A percentile compares a stretch with the other conserved stretches of the same genome.
Evolutionary conservation across 2,888 invertebrate genomes (phyloP).

Genomic region (Hirtodrosophila confusa): DNA sequence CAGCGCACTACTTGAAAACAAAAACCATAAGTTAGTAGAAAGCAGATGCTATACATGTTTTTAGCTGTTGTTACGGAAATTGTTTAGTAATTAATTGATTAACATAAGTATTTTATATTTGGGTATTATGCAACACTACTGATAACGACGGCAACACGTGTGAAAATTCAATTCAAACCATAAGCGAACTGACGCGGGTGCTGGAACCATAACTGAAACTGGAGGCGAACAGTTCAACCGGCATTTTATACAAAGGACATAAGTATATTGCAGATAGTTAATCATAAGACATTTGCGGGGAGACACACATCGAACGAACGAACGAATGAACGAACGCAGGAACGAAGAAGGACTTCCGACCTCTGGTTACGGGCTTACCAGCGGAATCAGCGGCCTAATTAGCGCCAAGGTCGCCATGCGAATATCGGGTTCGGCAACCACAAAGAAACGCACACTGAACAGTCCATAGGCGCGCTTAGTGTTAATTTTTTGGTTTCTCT

Average conservation of each 20-base stretch:
- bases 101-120: constrained; percentile 28
- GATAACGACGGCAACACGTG: constrained; percentile 57
- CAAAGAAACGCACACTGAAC: constrained; percentile 80
- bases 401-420: constrained; percentile 81
- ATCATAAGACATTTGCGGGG: constrained; percentile 52
- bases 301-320: constrained; percentile 58
- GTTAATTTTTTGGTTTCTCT: constrained; percentile 71
- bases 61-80: constrained; percentile 45
- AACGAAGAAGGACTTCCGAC: constrained; percentile 39
- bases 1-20: constrained; percentile 62
- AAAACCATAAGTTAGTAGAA: constrained; percentile 47
- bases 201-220: constrained; percentile 54
- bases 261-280: constrained; percentile 17
- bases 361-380: constrained; percentile 78
- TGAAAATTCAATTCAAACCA: constrained; percentile 43
- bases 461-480: constrained; percentile 76
- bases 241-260: constrained; percentile 64
- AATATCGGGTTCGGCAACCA: constrained; percentile 82
- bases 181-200: constrained; percentile 55
- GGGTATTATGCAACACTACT: constrained; percentile 59
- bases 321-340: constrained; percentile 34
- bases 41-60: constrained; percentile 55
- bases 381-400: constrained; percentile 81
- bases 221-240: constrained; percentile 48
- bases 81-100: constrained; percentile 49